phyloP scores from a whole-genome alignment of 2,888 invertebrate species.

The Caenorhabditis wallacei region DNA sequence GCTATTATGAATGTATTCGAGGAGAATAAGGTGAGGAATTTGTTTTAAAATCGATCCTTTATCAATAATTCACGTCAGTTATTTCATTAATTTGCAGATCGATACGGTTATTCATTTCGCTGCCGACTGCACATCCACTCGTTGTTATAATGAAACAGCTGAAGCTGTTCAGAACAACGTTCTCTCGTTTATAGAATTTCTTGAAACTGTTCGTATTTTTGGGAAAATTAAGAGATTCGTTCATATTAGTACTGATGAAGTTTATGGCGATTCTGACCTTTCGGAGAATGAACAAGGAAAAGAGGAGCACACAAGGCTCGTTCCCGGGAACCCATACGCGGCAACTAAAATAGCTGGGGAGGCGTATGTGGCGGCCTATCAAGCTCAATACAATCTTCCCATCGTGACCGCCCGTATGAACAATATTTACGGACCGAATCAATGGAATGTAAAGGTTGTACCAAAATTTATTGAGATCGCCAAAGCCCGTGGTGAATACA shows the following conservation, averaged over 20 bases:
- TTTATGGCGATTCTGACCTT: slow-evolving; percentile 82
- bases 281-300: slow-evolving; percentile 78
- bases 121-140: slow-evolving; percentile 82
- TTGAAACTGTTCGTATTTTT: slow-evolving; percentile 77
- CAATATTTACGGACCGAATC: slow-evolving; percentile 83
- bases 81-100: slow-evolving; percentile 71
- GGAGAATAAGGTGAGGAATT: slow-evolving; percentile 70
- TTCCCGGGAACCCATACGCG: slow-evolving; percentile 82
- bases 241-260: slow-evolving; percentile 82
- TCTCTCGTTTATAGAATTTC: slow-evolving; percentile 79
- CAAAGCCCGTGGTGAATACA: slow-evolving; percentile 76
- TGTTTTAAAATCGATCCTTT: neutral
- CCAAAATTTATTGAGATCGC: slow-evolving; percentile 82
- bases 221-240: slow-evolving; percentile 78
- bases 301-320: slow-evolving; percentile 73
- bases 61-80: no score
- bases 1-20: slow-evolving; percentile 75
- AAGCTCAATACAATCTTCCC: slow-evolving; percentile 75
- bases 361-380: slow-evolving; percentile 78
- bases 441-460: slow-evolving; percentile 83
- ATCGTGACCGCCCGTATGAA: slow-evolving; percentile 81
- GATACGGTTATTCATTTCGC: slow-evolving; percentile 82
- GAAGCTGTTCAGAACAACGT: slow-evolving; percentile 82
- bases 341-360: slow-evolving; percentile 82
- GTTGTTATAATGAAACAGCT: slow-evolving; percentile 80